Percentiles rank a stretch among this genome's conserved stretches.
These are phyloP conservation scores for Erannis defoliaria DNA, from an alignment of 2,888 invertebrate species.

Conservation along the genomic window DNA sequence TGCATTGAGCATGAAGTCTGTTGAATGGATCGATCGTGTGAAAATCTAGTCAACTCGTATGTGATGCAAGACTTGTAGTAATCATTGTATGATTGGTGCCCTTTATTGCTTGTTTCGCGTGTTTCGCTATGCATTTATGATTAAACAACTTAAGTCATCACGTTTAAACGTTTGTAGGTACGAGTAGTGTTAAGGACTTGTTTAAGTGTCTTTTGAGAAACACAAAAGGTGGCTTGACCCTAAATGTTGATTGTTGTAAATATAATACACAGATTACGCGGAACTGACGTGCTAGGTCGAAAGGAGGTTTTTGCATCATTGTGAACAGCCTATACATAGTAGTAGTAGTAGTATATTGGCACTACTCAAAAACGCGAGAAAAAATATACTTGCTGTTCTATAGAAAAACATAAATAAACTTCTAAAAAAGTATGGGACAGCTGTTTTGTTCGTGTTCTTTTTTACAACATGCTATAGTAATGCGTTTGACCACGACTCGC, in stretches of 20 bases:
- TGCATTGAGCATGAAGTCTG: conserved; percentile 15
- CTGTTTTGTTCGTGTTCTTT: too few relatives aligned
- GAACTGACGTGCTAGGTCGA: too few relatives aligned
- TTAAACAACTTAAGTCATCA: not conserved
- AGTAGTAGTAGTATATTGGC: too few relatives aligned
- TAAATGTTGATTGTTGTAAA: not conserved
- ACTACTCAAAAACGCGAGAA: too few relatives aligned
- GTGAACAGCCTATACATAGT: too few relatives aligned
- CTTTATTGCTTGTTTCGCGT: conserved; percentile 13
- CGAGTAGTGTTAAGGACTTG: not conserved
- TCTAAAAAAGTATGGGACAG: too few relatives aligned
- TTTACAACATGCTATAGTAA: too few relatives aligned
- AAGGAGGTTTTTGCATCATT: too few relatives aligned
- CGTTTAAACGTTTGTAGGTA: not conserved
- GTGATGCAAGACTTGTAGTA: conserved; percentile 19
- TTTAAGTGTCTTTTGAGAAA: not conserved
- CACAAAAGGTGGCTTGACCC: not conserved
- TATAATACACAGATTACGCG: not conserved
- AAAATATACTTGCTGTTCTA: too few relatives aligned
- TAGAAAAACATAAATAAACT: too few relatives aligned
- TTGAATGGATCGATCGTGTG: conserved; percentile 21
- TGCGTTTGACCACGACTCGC: too few relatives aligned
- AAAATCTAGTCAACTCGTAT: conserved; percentile 5
- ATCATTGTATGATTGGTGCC: conserved; percentile 28
- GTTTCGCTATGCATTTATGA: conserved; percentile 15